Conservation (phyloP, 2,113 vertebrate species). For the Miniopterus natalensis region DNA sequence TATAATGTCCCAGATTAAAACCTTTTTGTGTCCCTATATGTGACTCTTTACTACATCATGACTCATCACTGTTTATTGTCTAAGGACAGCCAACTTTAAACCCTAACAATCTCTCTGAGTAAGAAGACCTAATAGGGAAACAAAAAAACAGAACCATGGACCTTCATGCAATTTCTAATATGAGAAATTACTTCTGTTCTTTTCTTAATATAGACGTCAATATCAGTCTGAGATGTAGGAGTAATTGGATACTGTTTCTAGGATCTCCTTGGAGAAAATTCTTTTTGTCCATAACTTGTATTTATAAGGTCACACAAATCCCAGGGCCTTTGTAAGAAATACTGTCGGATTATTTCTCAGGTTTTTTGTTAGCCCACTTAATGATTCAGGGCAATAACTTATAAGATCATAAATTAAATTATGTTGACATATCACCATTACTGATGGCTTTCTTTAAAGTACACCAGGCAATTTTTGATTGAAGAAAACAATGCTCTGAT, state of each 20-base stretch:
- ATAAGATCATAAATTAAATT: conserved; percentile 70
- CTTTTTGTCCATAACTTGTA: not conserved
- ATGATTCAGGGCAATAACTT: conserved; percentile 54
- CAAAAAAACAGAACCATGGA: conserved; percentile 37
- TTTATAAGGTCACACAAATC: conserved; percentile 63
- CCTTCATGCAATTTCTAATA: conserved; percentile 35
- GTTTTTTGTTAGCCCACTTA: conserved; percentile 31
- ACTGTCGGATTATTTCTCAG: not conserved
- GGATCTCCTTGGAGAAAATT: not conserved
- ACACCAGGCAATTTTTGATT: conserved; percentile 19
- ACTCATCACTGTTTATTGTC: conserved; percentile 59
- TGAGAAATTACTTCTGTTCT: conserved; percentile 40
- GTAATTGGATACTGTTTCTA: conserved; percentile 50
- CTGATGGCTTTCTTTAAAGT: conserved; percentile 50
- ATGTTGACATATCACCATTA: conserved; percentile 53
- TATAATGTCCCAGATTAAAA: not conserved
- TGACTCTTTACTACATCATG: conserved; percentile 57
- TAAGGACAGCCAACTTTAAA: conserved; percentile 66
- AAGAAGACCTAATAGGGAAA: conserved; percentile 45
- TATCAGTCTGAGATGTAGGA: not conserved
- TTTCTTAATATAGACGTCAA: not conserved
- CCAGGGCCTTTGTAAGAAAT: not conserved
- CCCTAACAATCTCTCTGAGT: not conserved
- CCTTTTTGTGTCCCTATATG: not conserved
- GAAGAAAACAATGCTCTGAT: conserved; percentile 57